These are phyloP conservation scores for Plodia interpunctella DNA, from an alignment of 1,140 invertebrate species.

Conservation along the genomic window DNA sequence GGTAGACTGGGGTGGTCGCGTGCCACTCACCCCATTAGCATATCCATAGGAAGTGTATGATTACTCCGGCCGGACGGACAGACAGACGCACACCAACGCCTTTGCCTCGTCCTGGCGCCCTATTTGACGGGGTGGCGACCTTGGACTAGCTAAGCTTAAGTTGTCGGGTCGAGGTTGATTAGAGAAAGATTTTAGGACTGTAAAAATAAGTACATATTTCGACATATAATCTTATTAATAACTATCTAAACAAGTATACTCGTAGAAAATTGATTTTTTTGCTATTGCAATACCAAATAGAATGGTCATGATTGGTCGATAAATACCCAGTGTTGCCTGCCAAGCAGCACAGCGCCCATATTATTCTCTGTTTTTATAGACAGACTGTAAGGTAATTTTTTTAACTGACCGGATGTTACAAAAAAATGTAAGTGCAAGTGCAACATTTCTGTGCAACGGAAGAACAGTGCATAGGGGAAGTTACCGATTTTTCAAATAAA, in stretches of 20 bases:
- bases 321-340: no score
- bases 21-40: conserved; percentile 48
- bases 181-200: no score
- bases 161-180: background rate
- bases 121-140: conserved; percentile 18
- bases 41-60: conserved; percentile 53
- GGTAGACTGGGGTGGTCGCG: conserved; percentile 30
- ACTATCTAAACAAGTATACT: no score
- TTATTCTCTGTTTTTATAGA: no score
- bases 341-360: no score
- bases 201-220: no score
- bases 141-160: background rate
- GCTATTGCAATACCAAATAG: no score
- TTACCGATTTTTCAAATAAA: background rate
- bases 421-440: background rate
- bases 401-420: background rate
- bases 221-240: no score
- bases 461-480: background rate
- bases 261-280: no score
- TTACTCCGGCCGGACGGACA: conserved; percentile 34
- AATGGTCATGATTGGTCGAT: no score
- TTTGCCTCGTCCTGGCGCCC: conserved; percentile 15
- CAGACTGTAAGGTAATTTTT: no score
- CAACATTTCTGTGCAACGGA: background rate
- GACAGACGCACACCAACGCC: conserved; percentile 37